phyloP scores from a whole-genome alignment of 2,797 vertebrate species.

The Platalea minor region DNA sequence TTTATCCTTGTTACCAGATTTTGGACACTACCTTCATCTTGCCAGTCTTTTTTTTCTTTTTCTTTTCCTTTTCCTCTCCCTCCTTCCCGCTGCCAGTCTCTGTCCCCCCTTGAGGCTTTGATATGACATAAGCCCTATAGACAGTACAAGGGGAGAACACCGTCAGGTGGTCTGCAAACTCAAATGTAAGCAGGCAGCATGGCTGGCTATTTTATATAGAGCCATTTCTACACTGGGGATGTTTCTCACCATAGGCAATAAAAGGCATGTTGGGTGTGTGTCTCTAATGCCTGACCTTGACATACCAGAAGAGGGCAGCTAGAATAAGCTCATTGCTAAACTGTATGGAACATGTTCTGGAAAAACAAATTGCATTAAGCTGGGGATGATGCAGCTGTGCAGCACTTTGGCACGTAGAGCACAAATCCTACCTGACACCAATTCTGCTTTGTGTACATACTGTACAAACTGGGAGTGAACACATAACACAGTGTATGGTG shows the following conservation, averaged over 20 bases:
- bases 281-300: background rate
- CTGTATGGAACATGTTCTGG: conserved; percentile 11
- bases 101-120: background rate
- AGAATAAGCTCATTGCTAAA: background rate
- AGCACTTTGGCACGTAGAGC: background rate
- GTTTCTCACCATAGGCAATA: background rate
- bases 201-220: background rate
- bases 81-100: background rate
- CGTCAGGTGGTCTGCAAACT: background rate
- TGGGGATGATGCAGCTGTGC: conserved; percentile 42
- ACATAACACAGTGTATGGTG: background rate
- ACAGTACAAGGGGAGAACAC: background rate
- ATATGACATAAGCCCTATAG: background rate
- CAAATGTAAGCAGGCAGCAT: background rate
- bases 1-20: background rate
- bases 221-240: background rate
- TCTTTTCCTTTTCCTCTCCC: background rate
- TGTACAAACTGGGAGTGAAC: conserved; percentile 37
- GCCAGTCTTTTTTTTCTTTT: background rate
- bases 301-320: conserved; percentile 23
- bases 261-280: background rate
- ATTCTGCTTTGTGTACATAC: conserved; percentile 27
- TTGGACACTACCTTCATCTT: background rate
- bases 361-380: conserved; percentile 34
- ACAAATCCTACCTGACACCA: conserved; percentile 29